These are phyloP conservation scores for Drosophila sordidula DNA, from an alignment of 2,888 invertebrate genomes.

Conservation along the genomic window DNA sequence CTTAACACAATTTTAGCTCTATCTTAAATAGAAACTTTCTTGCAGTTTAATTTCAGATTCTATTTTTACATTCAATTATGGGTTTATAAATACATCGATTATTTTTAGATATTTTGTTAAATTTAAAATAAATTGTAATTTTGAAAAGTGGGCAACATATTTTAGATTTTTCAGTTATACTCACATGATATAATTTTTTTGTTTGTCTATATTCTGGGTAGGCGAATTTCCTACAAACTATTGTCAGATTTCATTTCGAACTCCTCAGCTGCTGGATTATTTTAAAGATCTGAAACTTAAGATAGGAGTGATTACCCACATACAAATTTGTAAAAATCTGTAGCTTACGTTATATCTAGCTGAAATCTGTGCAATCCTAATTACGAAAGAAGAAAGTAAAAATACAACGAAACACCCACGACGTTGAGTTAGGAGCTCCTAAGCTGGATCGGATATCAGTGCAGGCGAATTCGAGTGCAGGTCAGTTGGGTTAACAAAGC, in stretches of 20 bases:
- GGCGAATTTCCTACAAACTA: not conserved
- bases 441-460: constrained; percentile 39
- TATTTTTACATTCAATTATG: no score
- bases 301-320: constrained; percentile 14
- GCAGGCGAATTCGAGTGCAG: constrained; percentile 36
- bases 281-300: constrained; percentile 3
- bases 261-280: constrained; percentile 3
- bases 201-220: not conserved
- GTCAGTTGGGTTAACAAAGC: constrained; percentile 60
- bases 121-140: no score
- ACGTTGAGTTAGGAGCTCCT: constrained; percentile 12
- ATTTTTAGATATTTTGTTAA: no score
- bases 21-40: no score
- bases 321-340: constrained; percentile 41
- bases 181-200: not conserved
- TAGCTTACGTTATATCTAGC: constrained; percentile 31
- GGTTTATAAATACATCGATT: no score
- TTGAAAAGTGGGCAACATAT: no score
- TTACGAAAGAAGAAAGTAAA: no score
- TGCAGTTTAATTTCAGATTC: no score
- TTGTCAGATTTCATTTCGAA: constrained; percentile 9
- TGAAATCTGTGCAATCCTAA: constrained; percentile 28
- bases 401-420: constrained; percentile 57
- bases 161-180: no score
- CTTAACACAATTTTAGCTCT: no score